Evolutionary conservation across 2,888 invertebrate species (phyloP).

Genomic region (Chrysopilus asiliformis): DNA sequence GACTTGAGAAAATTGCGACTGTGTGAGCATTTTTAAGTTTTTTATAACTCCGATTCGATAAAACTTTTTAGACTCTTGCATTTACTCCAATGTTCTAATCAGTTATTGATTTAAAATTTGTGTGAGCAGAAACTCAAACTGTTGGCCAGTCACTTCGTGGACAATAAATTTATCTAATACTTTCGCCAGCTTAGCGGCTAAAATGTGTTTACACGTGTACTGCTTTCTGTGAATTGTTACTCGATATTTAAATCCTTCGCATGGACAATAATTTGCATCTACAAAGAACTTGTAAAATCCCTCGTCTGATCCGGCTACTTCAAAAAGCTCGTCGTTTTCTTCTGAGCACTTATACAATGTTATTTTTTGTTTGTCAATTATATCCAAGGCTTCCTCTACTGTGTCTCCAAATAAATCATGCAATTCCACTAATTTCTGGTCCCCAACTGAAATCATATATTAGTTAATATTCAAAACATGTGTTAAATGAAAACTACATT

Average conservation of each 20-base stretch:
- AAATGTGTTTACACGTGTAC: slow-evolving; percentile 52
- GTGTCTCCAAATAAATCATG: slow-evolving; percentile 45
- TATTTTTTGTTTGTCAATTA: slow-evolving; percentile 45
- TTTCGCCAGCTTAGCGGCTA: slow-evolving; percentile 46
- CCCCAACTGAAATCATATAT: slow-evolving; percentile 46
- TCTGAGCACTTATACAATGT: slow-evolving; percentile 38
- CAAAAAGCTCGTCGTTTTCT: slow-evolving; percentile 39
- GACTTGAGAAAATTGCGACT: slow-evolving; percentile 42
- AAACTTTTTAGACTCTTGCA: slow-evolving; percentile 27
- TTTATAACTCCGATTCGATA: slow-evolving; percentile 27
- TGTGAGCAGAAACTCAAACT: slow-evolving; percentile 39
- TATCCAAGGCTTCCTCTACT: slow-evolving; percentile 45
- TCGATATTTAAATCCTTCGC: slow-evolving; percentile 43
- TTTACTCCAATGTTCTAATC: slow-evolving; percentile 13
- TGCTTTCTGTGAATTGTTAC: slow-evolving; percentile 41
- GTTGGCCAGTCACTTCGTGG: slow-evolving; percentile 39
- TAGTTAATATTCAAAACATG: no score
- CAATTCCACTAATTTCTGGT: slow-evolving; percentile 36
- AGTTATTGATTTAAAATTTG: slow-evolving; percentile 22
- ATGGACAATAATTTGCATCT: slow-evolving; percentile 52
- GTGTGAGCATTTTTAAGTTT: slow-evolving; percentile 31
- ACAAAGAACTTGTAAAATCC: slow-evolving; percentile 49
- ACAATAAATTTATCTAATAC: slow-evolving; percentile 34
- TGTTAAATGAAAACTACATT: no score
- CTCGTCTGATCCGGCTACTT: slow-evolving; percentile 43